A percentile compares a stretch with the other conserved stretches of the same genome.
Evolutionary conservation across 2,888 invertebrate species (phyloP).

Genomic region (Harpagoxenus sublaevis): DNA sequence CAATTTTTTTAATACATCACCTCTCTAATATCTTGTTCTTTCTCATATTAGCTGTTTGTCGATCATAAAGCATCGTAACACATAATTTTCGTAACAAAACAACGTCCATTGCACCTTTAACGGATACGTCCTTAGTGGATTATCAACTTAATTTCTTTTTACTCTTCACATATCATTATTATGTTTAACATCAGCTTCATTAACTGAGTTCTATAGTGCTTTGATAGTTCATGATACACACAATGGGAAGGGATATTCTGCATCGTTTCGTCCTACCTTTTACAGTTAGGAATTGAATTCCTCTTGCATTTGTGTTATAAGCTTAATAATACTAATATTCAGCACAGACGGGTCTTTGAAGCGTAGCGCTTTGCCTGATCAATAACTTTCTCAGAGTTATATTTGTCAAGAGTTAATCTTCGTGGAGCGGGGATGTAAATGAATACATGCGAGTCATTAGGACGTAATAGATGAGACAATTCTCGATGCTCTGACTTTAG

Average conservation of each 20-base stretch:
- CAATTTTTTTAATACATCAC: slow-evolving; percentile 76
- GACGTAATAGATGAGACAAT: slow-evolving; percentile 61
- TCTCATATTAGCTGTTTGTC: slow-evolving; percentile 76
- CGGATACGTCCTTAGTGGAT: slow-evolving; percentile 68
- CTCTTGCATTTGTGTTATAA: slow-evolving; percentile 45
- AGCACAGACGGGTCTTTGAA: slow-evolving; percentile 40
- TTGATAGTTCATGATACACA: slow-evolving; percentile 61
- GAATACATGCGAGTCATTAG: slow-evolving; percentile 55
- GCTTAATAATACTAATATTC: slow-evolving; percentile 53
- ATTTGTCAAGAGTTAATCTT: slow-evolving; percentile 50
- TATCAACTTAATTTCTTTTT: slow-evolving; percentile 65
- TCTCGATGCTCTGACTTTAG: slow-evolving; percentile 54
- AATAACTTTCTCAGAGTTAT: slow-evolving; percentile 47
- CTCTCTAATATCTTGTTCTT: slow-evolving; percentile 76
- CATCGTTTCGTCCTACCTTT: slow-evolving; percentile 27
- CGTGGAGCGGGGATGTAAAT: slow-evolving; percentile 57
- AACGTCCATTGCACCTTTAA: slow-evolving; percentile 71
- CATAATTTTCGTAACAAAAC: slow-evolving; percentile 69
- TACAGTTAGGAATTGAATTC: slow-evolving; percentile 60
- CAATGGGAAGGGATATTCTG: slow-evolving; percentile 60
- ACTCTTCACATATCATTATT: slow-evolving; percentile 68
- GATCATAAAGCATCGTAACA: slow-evolving; percentile 77
- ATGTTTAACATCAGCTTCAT: slow-evolving; percentile 78
- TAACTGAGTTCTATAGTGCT: slow-evolving; percentile 78
- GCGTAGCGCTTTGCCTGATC: slow-evolving; percentile 62